Evolutionary conservation across 2,888 invertebrate species (phyloP).

Genomic region (Apocheima hispidaria): DNA sequence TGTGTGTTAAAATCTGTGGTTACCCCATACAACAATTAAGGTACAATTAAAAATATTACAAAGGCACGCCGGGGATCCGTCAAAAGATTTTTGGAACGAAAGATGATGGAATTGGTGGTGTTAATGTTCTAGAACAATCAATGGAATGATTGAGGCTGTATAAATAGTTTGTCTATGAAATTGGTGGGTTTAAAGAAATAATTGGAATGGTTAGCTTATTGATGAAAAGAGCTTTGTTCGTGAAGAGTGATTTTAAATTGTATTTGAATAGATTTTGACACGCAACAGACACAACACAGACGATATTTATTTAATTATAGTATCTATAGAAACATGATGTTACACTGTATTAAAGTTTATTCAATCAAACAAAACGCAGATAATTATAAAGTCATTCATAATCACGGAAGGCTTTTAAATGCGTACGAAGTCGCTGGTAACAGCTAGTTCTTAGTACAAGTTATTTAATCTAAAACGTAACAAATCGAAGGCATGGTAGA

Average conservation of each 20-base stretch:
- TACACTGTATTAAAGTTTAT: no score
- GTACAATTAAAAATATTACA: conserved; percentile 32
- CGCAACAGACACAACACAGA: neutral
- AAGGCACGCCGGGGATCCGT: conserved; percentile 24
- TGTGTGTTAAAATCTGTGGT: conserved; percentile 10
- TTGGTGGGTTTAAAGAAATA: conserved; percentile 42
- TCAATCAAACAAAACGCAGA: no score
- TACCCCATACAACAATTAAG: conserved; percentile 28
- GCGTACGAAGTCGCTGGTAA: no score
- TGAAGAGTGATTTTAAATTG: conserved; percentile 21
- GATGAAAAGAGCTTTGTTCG: conserved; percentile 23
- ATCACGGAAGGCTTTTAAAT: no score
- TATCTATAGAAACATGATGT: no score
- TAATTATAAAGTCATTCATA: no score
- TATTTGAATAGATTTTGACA: neutral
- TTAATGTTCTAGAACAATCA: conserved; percentile 34
- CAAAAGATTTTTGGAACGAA: conserved; percentile 35
- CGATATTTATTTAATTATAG: no score
- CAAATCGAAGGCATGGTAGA: no score
- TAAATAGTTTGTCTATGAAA: conserved; percentile 58
- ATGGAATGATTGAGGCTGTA: conserved; percentile 41
- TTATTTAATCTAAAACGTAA: no score
- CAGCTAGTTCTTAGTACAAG: no score
- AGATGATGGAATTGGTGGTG: conserved; percentile 21
- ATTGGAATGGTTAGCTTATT: conserved; percentile 27